Evolutionary conservation across 2,888 invertebrate species (phyloP), one percentile per base, ranked within the genome.

Genomic region (Hedychridium roseum): DNA sequence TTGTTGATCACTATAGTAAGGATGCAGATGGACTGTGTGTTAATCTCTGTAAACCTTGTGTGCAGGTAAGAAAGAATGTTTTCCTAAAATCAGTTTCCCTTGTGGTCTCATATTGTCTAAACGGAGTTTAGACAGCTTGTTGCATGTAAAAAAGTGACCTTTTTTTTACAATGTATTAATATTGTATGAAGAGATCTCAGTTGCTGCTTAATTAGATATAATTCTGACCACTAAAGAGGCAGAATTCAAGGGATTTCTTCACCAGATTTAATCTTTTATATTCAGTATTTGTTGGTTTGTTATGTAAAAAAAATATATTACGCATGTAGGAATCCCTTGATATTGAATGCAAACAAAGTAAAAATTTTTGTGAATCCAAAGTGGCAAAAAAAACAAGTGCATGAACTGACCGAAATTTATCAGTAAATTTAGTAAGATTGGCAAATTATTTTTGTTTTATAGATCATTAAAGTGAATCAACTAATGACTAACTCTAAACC

Each of bases 11-110:
- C 80, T 99, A 99, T 82, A 94, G 94, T 82, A 90, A 92, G 82
- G 97, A 97, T 79, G 93, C 98, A 11, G 99, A 99, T 80, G 99
- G 99, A 11, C 87, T 99, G 43, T 99, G 99, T 81, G 98, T 99
- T 54, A 96, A 97, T 79, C 86, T 99, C 64, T 90, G 90, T 81
- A 94, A 94, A 80, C 92, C 95, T 41, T 96, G 95, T 80, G 91
- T 95, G 62, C 94, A 94, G 91, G 93, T 93, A 80, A 76, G 74
- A 41, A 38, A 37, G 21, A 38, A 65, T 43, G 20, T 35, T 57
- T 30, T 12, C 11, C 31, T 27, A 5, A n/a, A 32, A 35, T 53
- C 3, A 28, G 9, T 23, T 23, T 23, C 5, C 23, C 32, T 35
- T 43, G 37, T 49, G 41, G 53, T 50, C 42, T 32, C 43, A 58